Evolutionary conservation across 2,888 invertebrate species (phyloP), one percentile per base, ranked within the genome.

Genomic region (Phoenoteleia sp.): DNA sequence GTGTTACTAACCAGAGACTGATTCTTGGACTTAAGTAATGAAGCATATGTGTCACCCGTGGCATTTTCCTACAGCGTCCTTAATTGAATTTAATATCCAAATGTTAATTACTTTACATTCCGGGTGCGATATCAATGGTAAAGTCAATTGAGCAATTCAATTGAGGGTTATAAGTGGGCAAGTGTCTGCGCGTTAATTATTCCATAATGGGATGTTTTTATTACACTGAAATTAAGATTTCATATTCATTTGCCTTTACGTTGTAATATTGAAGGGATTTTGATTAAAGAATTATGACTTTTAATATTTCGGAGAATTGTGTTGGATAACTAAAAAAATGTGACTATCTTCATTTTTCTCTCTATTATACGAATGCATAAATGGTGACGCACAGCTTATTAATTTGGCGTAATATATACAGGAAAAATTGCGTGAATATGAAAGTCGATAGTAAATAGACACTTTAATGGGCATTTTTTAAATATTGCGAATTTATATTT

Each of bases 401-500:
- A 82, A 71, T 82, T 75, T 82, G 76, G 71, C 64, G 76, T 71
- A 82, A 82, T 71, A 56, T 39, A 71, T 23, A 52, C 15, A 23
- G 15, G 11, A 64, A 39, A 49, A 58, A 58, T 49, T 27, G 56
- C 25, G 67, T 64, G 54, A 66, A 82, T 72, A 72, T 81, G 62
- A 75, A 75, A 74, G 81, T 75, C 81, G 62, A 75, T 81, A 71
- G 81, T 82, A 76, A 76, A 76, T 82, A 76, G 71, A 64, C 36
- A 33, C 11, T 39, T n/a, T n/a, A 15, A 7, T 54, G 52, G 54
- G 17, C 21, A 49, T 21, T 25, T 19, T 23, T 54, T 64, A 71
- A 62, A 56, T 52, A 56, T 39, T 15, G 54, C 49, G 45, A 45
- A 67, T 75, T 81, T 81, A 19, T 69, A 71, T 71, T 21, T 42